A percentile compares a stretch with the other conserved stretches of the same genome.
These are phyloP conservation scores for Gallinago paraguaiae DNA, from an alignment of 2,113 vertebrate species.

Conservation along the genomic window DNA sequence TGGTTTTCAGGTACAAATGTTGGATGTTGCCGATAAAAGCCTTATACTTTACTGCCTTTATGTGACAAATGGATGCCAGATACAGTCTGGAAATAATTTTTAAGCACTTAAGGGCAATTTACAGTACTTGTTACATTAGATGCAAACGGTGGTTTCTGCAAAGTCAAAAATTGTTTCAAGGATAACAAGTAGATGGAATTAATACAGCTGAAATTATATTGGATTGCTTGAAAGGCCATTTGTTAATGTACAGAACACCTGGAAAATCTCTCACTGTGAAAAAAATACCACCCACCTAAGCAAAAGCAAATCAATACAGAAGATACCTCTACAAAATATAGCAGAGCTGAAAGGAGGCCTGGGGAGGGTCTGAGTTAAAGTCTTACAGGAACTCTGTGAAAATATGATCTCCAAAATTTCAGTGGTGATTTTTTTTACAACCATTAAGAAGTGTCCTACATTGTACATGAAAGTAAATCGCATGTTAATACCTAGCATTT, in stretches of 20 bases:
- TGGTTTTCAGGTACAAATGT: background rate
- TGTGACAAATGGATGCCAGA: slow-evolving; percentile 33
- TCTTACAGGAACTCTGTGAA: background rate
- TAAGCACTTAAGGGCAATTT: slow-evolving; percentile 61
- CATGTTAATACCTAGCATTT: background rate
- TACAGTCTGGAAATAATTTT: slow-evolving; percentile 55
- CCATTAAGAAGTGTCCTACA: background rate
- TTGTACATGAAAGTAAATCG: background rate
- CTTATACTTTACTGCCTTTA: slow-evolving; percentile 4
- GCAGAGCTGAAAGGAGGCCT: background rate
- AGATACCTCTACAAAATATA: background rate
- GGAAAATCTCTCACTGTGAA: slow-evolving; percentile 40
- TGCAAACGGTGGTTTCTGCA: background rate
- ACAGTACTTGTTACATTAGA: slow-evolving; percentile 47
- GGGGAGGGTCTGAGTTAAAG: background rate
- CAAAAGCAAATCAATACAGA: background rate
- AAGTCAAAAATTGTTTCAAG: slow-evolving; percentile 42
- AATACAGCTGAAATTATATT: slow-evolving; percentile 46
- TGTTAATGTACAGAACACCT: slow-evolving; percentile 44
- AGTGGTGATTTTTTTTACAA: background rate
- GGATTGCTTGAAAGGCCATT: slow-evolving; percentile 40
- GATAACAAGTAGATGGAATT: slow-evolving; percentile 42
- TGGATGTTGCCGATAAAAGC: slow-evolving; percentile 45
- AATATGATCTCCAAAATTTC: background rate
- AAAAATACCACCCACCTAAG: background rate